Evolutionary conservation across 2,797 vertebrate genomes (phyloP).

Genomic region (Hylomyscus alleni): DNA sequence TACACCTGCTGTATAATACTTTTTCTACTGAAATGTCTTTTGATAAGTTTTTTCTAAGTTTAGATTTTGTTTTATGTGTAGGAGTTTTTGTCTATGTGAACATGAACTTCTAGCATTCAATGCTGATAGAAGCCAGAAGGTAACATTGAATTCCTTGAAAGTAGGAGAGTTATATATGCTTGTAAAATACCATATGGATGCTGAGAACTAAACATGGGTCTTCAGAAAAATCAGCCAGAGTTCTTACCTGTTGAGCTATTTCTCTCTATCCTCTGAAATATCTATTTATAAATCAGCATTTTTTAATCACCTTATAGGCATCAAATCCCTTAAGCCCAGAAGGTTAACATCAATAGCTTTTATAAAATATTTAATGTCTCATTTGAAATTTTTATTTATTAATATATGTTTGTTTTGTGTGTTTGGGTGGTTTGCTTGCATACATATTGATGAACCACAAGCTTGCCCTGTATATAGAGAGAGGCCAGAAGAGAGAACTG

Average conservation of each 20-base stretch:
- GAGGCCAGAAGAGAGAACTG: neutral
- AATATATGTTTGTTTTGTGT: neutral
- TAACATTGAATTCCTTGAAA: neutral
- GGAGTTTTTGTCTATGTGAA: neutral
- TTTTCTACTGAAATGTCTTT: conserved; percentile 21
- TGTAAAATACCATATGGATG: neutral
- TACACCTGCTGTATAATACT: neutral
- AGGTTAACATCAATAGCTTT: neutral
- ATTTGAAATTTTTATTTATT: neutral
- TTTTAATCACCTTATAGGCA: neutral
- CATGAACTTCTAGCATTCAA: neutral
- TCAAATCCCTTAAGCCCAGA: neutral
- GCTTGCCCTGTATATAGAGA: no score
- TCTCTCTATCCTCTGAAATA: neutral
- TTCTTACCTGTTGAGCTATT: neutral
- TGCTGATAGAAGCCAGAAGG: neutral
- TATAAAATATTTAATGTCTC: conserved; percentile 1
- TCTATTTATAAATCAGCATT: neutral
- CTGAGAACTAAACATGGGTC: neutral
- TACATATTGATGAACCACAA: neutral
- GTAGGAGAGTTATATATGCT: neutral
- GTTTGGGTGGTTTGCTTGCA: neutral
- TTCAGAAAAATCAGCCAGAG: neutral
- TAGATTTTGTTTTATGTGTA: neutral
- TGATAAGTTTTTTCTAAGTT: no score